A percentile compares a stretch with the other conserved stretches of the same genome.
Conservation (phyloP, 2,888 invertebrate genomes). For the Phyllotreta cruciferae region DNA sequence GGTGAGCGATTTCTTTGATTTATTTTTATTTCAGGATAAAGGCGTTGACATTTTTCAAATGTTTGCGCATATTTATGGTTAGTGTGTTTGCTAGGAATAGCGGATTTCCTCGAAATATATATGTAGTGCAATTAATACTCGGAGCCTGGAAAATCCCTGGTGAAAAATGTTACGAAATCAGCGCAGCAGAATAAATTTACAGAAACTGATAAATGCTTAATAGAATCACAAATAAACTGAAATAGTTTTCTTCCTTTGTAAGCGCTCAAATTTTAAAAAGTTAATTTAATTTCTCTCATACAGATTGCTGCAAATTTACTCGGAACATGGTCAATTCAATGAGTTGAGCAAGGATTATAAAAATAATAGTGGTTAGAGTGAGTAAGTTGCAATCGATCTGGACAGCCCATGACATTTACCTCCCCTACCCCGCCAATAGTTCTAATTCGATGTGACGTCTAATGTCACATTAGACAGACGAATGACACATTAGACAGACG, state of each 20-base stretch:
- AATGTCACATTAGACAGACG: no score
- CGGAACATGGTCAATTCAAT: no score
- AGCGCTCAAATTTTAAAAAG: neutral
- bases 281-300: no score
- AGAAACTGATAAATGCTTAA: neutral
- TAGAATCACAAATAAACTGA: neutral
- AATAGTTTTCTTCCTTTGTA: neutral
- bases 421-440: no score
- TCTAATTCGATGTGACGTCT: no score
- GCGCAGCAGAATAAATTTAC: constrained; percentile 10
- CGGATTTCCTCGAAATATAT: constrained; percentile 28
- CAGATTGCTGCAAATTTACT: no score
- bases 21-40: constrained; percentile 36
- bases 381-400: no score
- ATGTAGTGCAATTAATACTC: constrained; percentile 27
- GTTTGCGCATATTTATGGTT: constrained; percentile 34
- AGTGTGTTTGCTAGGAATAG: constrained; percentile 27
- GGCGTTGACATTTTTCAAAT: constrained; percentile 33
- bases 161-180: constrained; percentile 20
- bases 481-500: no score
- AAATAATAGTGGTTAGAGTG: no score
- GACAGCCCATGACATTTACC: no score
- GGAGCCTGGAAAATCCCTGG: constrained; percentile 15
- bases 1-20: constrained; percentile 35
- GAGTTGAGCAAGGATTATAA: no score